These are phyloP conservation scores for Leptinotarsa juncta DNA, from an alignment of 2,888 invertebrate species.

Conservation along the genomic window DNA sequence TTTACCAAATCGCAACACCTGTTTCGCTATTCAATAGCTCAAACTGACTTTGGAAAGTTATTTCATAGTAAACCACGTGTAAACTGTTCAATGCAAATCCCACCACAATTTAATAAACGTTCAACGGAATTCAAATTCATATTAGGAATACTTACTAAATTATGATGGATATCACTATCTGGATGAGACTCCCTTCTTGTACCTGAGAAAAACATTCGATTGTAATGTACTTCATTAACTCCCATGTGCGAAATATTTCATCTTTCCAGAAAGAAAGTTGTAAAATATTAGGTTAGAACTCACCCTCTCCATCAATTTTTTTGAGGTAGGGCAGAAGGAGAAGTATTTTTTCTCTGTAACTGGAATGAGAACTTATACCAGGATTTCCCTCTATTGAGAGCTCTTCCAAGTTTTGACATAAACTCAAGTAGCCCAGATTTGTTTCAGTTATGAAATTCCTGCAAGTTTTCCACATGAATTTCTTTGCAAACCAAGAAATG, in stretches of 20 bases:
- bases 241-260: too few species aligned
- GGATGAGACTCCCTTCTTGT: neutral
- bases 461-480: slow-evolving; percentile 24
- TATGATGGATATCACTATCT: neutral
- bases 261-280: too few species aligned
- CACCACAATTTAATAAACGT: too few species aligned
- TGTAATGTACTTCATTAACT: too few species aligned
- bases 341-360: slow-evolving; percentile 13
- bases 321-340: slow-evolving; percentile 20
- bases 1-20: too few species aligned
- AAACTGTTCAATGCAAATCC: too few species aligned
- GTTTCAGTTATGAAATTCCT: slow-evolving; percentile 61
- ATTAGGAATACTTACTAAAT: neutral
- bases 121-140: too few species aligned
- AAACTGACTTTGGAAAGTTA: too few species aligned
- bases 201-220: neutral
- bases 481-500: too few species aligned
- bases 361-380: neutral
- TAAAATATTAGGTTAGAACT: neutral
- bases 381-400: slow-evolving; percentile 63
- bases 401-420: slow-evolving; percentile 60
- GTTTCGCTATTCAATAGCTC: too few species aligned
- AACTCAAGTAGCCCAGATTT: slow-evolving; percentile 59
- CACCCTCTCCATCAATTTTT: slow-evolving; percentile 30
- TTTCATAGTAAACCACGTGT: too few species aligned